Conservation (phyloP, 1,140 invertebrate genomes). For the Drosophila auraria region DNA sequence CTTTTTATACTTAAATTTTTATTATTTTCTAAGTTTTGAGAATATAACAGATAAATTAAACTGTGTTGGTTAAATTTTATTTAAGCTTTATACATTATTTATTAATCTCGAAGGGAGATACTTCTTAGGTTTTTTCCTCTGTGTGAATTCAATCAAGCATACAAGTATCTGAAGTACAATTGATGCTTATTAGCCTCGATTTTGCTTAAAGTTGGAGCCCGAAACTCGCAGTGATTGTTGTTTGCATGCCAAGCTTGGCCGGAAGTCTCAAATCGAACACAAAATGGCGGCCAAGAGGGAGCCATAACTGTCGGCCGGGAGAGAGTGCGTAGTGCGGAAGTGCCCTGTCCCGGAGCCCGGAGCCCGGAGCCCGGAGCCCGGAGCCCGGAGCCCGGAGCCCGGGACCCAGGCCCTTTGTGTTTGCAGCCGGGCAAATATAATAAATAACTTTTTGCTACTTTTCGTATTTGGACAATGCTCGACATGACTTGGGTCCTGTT, state of each 20-base stretch:
- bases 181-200: slow-evolving; percentile 47
- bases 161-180: slow-evolving; percentile 26
- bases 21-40: no score
- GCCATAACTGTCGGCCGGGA: slow-evolving; percentile 39
- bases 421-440: slow-evolving; percentile 74
- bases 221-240: slow-evolving; percentile 33
- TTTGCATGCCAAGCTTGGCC: slow-evolving; percentile 40
- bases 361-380: slow-evolving; percentile 2
- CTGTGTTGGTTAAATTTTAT: background rate
- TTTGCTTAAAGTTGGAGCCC: slow-evolving; percentile 28
- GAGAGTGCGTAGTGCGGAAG: slow-evolving; percentile 65
- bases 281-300: slow-evolving; percentile 66
- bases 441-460: slow-evolving; percentile 81
- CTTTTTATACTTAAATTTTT: background rate
- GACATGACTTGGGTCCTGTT: slow-evolving; percentile 41
- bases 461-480: slow-evolving; percentile 70
- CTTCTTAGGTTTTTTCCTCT: background rate
- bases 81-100: background rate
- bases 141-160: slow-evolving; percentile 31
- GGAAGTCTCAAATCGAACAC: slow-evolving; percentile 67
- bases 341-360: slow-evolving; percentile 14
- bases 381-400: background rate
- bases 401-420: slow-evolving; percentile 38
- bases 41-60: no score
- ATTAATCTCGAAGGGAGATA: background rate